Conservation (phyloP, 64 coral and sea anemone genomes). For the Acropora yongei region DNA sequence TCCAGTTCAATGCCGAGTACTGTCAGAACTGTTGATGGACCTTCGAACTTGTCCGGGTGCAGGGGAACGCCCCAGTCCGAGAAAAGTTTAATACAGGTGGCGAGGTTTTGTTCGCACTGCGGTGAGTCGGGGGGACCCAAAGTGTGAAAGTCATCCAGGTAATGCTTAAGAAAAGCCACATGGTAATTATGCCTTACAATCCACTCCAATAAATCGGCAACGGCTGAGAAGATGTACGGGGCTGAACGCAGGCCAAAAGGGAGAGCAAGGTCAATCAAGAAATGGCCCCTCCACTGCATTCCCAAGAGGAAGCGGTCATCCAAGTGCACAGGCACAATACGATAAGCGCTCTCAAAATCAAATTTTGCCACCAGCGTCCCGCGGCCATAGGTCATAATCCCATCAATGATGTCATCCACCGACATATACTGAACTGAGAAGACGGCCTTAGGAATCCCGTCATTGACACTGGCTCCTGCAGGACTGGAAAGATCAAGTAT, state of each 20-base stretch:
- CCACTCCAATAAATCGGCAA: no score
- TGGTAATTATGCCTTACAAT: background rate
- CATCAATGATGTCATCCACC: no score
- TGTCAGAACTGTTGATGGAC: no score
- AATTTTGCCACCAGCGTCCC: no score
- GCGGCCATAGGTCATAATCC: no score
- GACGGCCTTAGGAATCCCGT: no score
- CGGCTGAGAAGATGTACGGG: conserved; percentile 9
- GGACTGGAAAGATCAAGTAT: no score
- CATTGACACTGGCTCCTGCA: no score
- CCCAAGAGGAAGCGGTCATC: conserved; percentile 23
- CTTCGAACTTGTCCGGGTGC: no score
- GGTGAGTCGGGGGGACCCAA: background rate
- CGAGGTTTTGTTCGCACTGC: background rate
- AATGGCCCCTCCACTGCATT: conserved; percentile 29
- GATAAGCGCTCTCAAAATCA: background rate
- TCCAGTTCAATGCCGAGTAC: no score
- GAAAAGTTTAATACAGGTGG: background rate
- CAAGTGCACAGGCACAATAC: conserved; percentile 40
- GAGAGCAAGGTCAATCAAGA: conserved; percentile 31
- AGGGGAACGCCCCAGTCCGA: no score
- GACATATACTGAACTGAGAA: no score
- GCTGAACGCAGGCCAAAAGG: conserved; percentile 48
- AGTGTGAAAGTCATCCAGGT: conserved; percentile 32
- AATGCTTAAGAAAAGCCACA: conserved; percentile 10